These are phyloP conservation scores for Drosophila pegasa DNA, from an alignment of 2,888 invertebrate species.

Conservation along the genomic window DNA sequence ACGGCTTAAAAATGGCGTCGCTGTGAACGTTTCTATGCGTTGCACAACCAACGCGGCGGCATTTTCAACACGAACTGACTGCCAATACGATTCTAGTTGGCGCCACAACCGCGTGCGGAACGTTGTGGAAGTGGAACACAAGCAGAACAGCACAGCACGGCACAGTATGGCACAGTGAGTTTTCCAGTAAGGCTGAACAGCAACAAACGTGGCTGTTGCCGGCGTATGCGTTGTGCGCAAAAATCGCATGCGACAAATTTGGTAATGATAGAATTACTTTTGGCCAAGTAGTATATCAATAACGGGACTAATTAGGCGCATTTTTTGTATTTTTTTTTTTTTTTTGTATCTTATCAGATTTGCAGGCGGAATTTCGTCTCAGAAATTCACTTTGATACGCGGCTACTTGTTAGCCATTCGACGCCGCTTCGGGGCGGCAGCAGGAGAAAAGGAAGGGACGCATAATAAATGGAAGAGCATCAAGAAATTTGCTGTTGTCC, in stretches of 20 bases:
- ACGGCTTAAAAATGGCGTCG: slow-evolving; percentile 53
- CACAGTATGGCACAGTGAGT: slow-evolving; percentile 8
- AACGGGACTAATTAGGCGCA: slow-evolving; percentile 47
- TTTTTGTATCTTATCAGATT: slow-evolving; percentile 35
- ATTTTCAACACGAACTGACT: slow-evolving; percentile 74
- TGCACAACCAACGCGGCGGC: slow-evolving; percentile 74
- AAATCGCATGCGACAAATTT: slow-evolving; percentile 50
- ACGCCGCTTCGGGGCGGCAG: slow-evolving; percentile 20
- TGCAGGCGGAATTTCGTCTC: slow-evolving; percentile 41
- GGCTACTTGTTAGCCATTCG: slow-evolving; percentile 60
- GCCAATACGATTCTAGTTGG: slow-evolving; percentile 33
- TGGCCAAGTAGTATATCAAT: slow-evolving; percentile 42
- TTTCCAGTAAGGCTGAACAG: slow-evolving; percentile 30
- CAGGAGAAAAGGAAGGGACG: slow-evolving; percentile 46
- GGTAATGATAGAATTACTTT: slow-evolving; percentile 2
- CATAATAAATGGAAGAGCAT: slow-evolving; percentile 72
- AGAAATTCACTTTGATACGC: slow-evolving; percentile 45
- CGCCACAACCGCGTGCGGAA: slow-evolving; percentile 36
- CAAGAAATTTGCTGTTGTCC: slow-evolving; percentile 39
- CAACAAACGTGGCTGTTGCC: slow-evolving; percentile 28
- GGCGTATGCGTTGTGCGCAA: slow-evolving; percentile 14
- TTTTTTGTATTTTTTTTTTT: slow-evolving; percentile 17
- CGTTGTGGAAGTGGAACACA: slow-evolving; percentile 51
- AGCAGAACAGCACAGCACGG: slow-evolving; percentile 31
- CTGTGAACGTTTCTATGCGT: slow-evolving; percentile 45